A percentile compares a stretch with the other conserved stretches of the same genome.
Conservation (phyloP, 2,888 invertebrate species). For the Drosophila robusta region DNA sequence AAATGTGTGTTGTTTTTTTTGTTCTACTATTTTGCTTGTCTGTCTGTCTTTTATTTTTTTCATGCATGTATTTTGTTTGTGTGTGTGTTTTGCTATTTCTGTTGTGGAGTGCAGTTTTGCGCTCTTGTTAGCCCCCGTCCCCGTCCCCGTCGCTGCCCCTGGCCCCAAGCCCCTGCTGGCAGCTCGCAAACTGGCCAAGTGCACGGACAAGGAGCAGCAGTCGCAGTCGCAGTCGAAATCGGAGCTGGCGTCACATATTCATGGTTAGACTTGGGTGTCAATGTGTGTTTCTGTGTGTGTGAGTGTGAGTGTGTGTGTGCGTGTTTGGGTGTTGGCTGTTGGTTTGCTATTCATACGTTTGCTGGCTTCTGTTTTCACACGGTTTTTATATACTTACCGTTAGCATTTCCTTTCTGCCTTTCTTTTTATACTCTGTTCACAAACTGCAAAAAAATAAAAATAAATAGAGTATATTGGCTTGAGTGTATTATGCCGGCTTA, state of each 20-base stretch:
- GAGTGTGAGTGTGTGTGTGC: constrained; percentile 8
- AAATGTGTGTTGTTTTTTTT: constrained; percentile 6
- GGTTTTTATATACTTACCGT: constrained; percentile 67
- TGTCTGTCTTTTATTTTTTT: constrained; percentile 28
- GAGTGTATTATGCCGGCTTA: too few species aligned
- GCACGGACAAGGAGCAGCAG: constrained; percentile 1
- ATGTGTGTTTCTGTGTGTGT: neutral
- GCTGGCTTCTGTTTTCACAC: constrained; percentile 63
- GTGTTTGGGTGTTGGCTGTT: constrained; percentile 20
- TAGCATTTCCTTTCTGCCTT: constrained; percentile 30
- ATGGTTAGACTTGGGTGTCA: constrained; percentile 11
- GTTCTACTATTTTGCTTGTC: constrained; percentile 54
- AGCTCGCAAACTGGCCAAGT: constrained; percentile 26
- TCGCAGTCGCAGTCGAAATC: constrained; percentile 8
- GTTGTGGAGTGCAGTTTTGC: constrained; percentile 32
- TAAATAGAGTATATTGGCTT: neutral
- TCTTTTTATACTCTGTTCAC: constrained; percentile 26
- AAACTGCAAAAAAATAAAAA: neutral
- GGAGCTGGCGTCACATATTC: constrained; percentile 34
- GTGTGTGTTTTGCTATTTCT: constrained; percentile 28
- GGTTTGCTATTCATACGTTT: constrained; percentile 70
- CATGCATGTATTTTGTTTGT: constrained; percentile 26
- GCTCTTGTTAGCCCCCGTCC: constrained; percentile 28
- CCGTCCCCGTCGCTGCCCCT: neutral
- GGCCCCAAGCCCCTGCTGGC: neutral